Evolutionary conservation across 2,888 invertebrate genomes (phyloP), one percentile per base, ranked within the genome.

Genomic region (Drosophila neotestacea): DNA sequence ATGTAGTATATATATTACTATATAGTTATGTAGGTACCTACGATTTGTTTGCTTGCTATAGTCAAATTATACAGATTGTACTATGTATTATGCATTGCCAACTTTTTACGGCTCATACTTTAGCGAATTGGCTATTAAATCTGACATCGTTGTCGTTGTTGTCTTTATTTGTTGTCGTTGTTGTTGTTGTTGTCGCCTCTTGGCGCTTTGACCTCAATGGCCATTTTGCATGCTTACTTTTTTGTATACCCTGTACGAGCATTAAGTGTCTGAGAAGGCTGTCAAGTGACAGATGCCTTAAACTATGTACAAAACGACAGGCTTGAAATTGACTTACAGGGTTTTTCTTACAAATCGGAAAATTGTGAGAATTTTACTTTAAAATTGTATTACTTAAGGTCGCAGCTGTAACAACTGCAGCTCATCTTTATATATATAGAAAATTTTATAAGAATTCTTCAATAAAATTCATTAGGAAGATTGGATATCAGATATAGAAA

Each of bases 141-240:
- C 30, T 38, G 50, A 52, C 59, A 60, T 63, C 48, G 38, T 42
- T 22, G 48, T 61, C 39, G 51, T 47, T 27, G 13, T 59, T 13
- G 36, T 34, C 32, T 22, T 22, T 22, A 22, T 22, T 22, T 22
- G 46, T 59, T 39, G 34, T 61, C 30, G 52, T 61, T 5, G 16
- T 55, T 46, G 48, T 10, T 6, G 38, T 44, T 36, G 48, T 36
- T 13, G 60, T 68, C 55, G 59, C 32, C 55, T 71, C 54, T 73
- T 77, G 62, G 64, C 59, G 56, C 55, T 62, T 72, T 83, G 81
- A 83, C 80, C 80, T 83, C 77, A 80, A 83, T 84, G 79, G 55
- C 63, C 63, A 58, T 70, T 76, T 83, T 52, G 61, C 65, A 64
- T 81, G 79, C 38, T 63, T 62, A 46, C 34, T 42, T 42, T 44